phyloP scores from a whole-genome alignment of 2,113 vertebrate genomes.

The Phalacrocorax pelagicus region DNA sequence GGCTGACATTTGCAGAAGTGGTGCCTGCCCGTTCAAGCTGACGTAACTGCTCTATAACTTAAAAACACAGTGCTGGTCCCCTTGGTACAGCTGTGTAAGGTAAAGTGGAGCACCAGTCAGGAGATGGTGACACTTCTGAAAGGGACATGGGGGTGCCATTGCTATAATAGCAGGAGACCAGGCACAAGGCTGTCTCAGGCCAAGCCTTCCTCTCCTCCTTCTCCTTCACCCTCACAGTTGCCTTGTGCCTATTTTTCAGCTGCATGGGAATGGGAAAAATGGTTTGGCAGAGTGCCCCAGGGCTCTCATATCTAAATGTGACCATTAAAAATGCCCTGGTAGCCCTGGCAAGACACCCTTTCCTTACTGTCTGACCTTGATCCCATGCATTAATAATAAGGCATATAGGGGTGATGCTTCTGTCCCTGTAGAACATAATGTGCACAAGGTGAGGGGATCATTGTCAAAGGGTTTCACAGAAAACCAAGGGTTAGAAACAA shows the following conservation, averaged over 20 bases:
- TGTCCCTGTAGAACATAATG: not conserved
- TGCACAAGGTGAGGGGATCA: not conserved
- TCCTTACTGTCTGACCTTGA: not conserved
- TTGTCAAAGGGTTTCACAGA: not conserved
- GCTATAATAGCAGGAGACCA: not conserved
- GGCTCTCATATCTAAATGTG: not conserved
- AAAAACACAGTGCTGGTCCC: not conserved
- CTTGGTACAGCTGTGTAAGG: not conserved
- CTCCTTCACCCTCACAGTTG: not conserved
- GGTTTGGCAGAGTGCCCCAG: not conserved
- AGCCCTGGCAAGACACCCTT: not conserved
- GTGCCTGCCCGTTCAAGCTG: not conserved
- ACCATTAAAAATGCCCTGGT: not conserved
- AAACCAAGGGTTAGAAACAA: not conserved
- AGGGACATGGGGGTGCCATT: not conserved
- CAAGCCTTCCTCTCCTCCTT: not conserved
- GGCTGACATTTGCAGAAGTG: not conserved
- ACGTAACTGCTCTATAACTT: not conserved
- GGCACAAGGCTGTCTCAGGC: not conserved
- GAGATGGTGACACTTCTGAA: not conserved
- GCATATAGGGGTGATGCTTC: rapidly evolving
- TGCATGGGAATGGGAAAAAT: not conserved
- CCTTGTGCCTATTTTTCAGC: not conserved
- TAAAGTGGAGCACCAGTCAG: not conserved
- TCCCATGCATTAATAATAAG: not conserved